phyloP scores from a whole-genome alignment of 2,113 vertebrate species.

The Ictalurus furcatus region DNA sequence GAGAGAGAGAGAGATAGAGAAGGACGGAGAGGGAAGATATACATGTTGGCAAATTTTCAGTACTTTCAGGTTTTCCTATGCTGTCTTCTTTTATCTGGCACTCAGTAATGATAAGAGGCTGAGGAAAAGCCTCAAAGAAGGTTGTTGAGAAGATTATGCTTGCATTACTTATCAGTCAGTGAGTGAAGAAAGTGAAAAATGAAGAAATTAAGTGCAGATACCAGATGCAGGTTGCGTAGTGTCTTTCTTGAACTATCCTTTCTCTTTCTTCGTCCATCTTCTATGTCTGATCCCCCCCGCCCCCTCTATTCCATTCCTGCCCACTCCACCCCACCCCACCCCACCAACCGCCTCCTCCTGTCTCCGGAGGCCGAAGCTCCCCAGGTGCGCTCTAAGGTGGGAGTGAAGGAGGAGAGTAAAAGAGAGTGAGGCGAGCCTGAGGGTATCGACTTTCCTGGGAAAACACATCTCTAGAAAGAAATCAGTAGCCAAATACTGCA shows the following conservation, averaged over 20 bases:
- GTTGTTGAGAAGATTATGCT: slow-evolving; percentile 13
- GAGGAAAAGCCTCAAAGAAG: slow-evolving; percentile 28
- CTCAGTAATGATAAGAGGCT: slow-evolving; percentile 35
- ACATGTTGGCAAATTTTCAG: slow-evolving; percentile 5
- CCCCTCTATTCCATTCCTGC: slow-evolving; percentile 1
- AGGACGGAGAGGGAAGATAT: neutral
- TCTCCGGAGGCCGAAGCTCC: slow-evolving; percentile 54
- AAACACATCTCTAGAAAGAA: slow-evolving; percentile 73
- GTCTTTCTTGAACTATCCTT: neutral
- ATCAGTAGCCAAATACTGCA: slow-evolving; percentile 69
- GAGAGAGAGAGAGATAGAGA: neutral
- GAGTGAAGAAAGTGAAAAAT: neutral
- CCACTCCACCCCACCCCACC: neutral
- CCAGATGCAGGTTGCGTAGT: neutral
- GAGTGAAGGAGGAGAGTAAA: slow-evolving; percentile 50
- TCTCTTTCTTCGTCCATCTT: slow-evolving; percentile 16
- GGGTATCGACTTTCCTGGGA: slow-evolving; percentile 76
- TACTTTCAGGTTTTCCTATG: slow-evolving; percentile 21
- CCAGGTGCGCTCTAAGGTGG: slow-evolving; percentile 51
- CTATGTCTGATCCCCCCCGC: neutral
- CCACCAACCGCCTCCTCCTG: neutral
- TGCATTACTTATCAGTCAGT: slow-evolving; percentile 23
- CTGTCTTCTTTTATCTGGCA: slow-evolving; percentile 41
- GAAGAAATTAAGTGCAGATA: neutral
- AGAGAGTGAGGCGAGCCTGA: slow-evolving; percentile 70